A percentile compares a stretch with the other conserved stretches of the same genome.
phyloP scores from a whole-genome alignment of 2,113 vertebrate genomes.

The Bungarus multicinctus region DNA sequence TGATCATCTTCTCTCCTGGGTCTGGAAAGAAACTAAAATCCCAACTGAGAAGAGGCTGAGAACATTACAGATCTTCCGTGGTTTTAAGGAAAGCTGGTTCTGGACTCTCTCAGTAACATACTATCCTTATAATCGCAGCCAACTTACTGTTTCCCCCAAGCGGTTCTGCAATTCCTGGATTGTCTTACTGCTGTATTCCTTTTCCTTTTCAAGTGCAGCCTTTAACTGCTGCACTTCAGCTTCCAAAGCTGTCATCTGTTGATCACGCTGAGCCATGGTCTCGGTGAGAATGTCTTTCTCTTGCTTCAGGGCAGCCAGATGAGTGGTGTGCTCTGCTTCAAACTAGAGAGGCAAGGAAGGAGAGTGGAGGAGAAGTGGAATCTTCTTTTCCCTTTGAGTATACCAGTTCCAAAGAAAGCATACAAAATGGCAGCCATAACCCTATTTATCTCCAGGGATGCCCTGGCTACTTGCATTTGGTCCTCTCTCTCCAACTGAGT shows the following conservation, averaged over 20 bases:
- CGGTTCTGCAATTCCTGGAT: constrained; percentile 74
- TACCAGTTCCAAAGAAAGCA: neutral
- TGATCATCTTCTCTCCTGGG: neutral
- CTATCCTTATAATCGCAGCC: neutral
- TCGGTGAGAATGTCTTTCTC: constrained; percentile 71
- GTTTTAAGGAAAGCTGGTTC: neutral
- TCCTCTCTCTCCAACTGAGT: too few relatives aligned
- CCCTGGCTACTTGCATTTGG: neutral
- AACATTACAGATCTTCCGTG: neutral
- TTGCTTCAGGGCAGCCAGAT: constrained; percentile 67
- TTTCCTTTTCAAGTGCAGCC: constrained; percentile 61
- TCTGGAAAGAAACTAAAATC: neutral
- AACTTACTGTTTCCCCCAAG: constrained; percentile 79
- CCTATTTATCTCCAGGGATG: neutral
- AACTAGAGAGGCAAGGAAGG: constrained; percentile 56
- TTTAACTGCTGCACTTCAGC: constrained; percentile 73
- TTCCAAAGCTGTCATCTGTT: constrained; percentile 62
- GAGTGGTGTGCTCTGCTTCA: constrained; percentile 61
- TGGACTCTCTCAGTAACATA: neutral
- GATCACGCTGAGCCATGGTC: constrained; percentile 61
- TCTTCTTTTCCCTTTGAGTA: neutral
- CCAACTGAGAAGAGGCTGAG: neutral
- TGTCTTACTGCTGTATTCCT: constrained; percentile 71
- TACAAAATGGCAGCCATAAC: too few relatives aligned
- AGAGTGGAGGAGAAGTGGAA: neutral